phyloP scores from a whole-genome alignment of 2,113 vertebrate genomes.

The Gambusia holbrooki region DNA sequence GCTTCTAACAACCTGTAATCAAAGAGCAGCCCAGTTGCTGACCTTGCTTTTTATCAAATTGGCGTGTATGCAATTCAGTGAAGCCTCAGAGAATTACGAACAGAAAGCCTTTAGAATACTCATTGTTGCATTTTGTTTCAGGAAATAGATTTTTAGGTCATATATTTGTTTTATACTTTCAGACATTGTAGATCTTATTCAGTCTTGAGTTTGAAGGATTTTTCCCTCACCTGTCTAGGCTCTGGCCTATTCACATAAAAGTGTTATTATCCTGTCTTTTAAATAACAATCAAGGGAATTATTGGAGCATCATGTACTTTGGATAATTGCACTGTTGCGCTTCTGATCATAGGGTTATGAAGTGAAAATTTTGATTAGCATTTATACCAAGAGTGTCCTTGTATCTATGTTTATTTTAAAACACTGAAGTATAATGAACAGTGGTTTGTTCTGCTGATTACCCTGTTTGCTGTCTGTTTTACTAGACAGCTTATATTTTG shows the following conservation, averaged over 20 bases:
- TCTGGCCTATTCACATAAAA: slow-evolving; percentile 2
- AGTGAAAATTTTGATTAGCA: background rate
- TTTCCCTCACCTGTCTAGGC: background rate
- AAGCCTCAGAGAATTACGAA: background rate
- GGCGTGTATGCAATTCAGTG: background rate
- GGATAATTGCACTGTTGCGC: slow-evolving; percentile 17
- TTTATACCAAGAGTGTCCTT: slow-evolving; percentile 6
- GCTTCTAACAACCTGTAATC: slow-evolving; percentile 20
- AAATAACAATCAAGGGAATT: slow-evolving; percentile 18
- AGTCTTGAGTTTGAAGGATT: background rate
- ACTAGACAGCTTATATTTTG: background rate
- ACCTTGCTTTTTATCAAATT: background rate
- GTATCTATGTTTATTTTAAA: slow-evolving; percentile 12
- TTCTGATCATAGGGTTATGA: slow-evolving; percentile 13
- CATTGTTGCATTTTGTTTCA: background rate
- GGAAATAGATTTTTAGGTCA: background rate
- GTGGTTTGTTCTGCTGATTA: background rate
- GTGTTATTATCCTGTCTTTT: slow-evolving; percentile 24
- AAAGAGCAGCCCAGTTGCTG: slow-evolving; percentile 11
- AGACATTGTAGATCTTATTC: background rate
- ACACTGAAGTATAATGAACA: background rate
- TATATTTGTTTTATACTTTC: background rate
- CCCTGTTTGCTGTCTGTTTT: background rate
- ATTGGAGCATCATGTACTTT: slow-evolving; percentile 14
- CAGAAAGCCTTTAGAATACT: background rate